Conservation (phyloP, 30 jellyfish, hydroid and myxozoan species). For the Morbakka virulenta region DNA sequence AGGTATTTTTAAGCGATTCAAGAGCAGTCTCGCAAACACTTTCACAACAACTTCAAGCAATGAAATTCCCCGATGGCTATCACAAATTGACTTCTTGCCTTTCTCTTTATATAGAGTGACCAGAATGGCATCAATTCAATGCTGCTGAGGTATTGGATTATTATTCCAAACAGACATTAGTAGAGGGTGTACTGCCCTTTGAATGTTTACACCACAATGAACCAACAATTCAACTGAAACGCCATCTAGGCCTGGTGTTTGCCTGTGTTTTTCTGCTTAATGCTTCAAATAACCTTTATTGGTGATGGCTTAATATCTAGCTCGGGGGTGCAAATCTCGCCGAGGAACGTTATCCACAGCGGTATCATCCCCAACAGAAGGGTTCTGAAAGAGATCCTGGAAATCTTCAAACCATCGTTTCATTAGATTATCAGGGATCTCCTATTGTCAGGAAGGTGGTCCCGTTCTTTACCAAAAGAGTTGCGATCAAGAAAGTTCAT, state of each 20-base stretch:
- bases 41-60: not conserved
- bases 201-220: not conserved
- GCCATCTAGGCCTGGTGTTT: not conserved
- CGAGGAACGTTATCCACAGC: too few relatives aligned
- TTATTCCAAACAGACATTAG: not conserved
- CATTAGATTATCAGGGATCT: too few relatives aligned
- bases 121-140: not conserved
- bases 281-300: too few relatives aligned
- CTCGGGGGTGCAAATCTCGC: too few relatives aligned
- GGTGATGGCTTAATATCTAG: too few relatives aligned
- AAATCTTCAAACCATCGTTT: too few relatives aligned
- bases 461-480: too few relatives aligned
- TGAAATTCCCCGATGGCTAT: not conserved
- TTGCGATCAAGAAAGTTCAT: too few relatives aligned
- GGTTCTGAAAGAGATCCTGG: too few relatives aligned
- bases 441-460: too few relatives aligned
- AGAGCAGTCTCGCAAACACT: not conserved
- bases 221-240: not conserved
- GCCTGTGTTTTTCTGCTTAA: too few relatives aligned
- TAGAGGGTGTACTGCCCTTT: not conserved
- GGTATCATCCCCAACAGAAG: too few relatives aligned
- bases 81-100: not conserved
- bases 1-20: not conserved
- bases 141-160: slow-evolving; percentile 2
- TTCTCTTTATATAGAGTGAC: not conserved